Evolutionary conservation across 2,113 vertebrate genomes (phyloP).

Genomic region (Ictalurus furcatus): DNA sequence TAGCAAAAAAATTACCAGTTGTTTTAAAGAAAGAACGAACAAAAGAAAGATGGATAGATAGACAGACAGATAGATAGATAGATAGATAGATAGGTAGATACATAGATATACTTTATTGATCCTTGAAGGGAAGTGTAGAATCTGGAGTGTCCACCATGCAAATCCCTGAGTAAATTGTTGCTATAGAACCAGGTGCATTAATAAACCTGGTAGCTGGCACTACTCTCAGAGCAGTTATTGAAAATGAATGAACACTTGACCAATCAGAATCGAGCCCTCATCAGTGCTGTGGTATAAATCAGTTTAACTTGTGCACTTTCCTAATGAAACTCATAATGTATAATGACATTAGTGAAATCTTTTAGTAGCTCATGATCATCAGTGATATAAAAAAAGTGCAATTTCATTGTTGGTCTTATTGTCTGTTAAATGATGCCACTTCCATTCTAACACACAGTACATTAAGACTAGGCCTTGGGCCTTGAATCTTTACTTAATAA

Average conservation of each 20-base stretch:
- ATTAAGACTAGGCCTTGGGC: background rate
- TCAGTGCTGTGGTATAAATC: background rate
- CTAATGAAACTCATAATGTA: background rate
- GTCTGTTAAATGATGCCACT: background rate
- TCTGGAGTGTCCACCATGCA: background rate
- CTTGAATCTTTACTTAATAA: slow-evolving; percentile 14
- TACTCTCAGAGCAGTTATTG: background rate
- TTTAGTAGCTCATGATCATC: background rate
- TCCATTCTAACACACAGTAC: background rate
- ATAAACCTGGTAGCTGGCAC: background rate
- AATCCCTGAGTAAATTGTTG: background rate
- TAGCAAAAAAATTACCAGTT: background rate
- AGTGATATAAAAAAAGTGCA: background rate
- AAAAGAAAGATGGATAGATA: no score
- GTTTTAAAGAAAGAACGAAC: background rate
- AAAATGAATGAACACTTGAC: background rate
- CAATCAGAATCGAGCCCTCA: background rate
- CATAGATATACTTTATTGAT: background rate
- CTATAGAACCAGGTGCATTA: background rate
- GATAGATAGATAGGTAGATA: no score
- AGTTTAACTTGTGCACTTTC: background rate
- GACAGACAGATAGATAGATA: no score
- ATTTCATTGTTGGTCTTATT: background rate
- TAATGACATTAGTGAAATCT: background rate
- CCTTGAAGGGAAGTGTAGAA: background rate